Base-by-base conservation (phyloP, 2,888 invertebrate genomes). In the Patella pellucida region DNA sequence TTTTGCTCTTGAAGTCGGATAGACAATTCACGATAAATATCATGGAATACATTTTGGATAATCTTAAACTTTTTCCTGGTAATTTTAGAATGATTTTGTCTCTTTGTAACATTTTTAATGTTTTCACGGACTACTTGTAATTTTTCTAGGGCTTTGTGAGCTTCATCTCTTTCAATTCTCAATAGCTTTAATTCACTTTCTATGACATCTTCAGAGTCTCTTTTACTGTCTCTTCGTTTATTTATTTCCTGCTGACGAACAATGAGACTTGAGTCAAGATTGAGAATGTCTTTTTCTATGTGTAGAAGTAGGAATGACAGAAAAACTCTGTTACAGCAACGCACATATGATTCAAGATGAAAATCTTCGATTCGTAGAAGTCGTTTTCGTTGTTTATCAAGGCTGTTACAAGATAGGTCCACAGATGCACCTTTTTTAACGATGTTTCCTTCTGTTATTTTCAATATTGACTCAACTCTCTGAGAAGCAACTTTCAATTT, bases 21-120 rank as follows among this genome's bases (percentile, higher is more conserved):
- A 31, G 79, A 70, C 54, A 87, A 81, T 73, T 85, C 84, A 41
- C 85, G 51, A 76, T 89, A 89, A 2, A 85, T 81, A 19, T 82
- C 80, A 76, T 88, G 86, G 67, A 85, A 84, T 1, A 82, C 82
- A 68, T 82, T 79, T 71, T 69, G 69, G n/a, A 73, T 80, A 7
- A 79, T 78, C 68, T 78, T 80, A 16, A 72, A 74, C n/a, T 73
- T 80, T 67, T 78, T 82, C 51, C 73, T 75, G 15, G 76, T 76
- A 69, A 19, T 75, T 62, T 76, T 78, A 14, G 54, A 56, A 0
- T 76, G 73, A 74, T 80, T 77, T 52, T 79, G 81, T 70, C 85
- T 73, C 11, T 74, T 73, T n/a, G 83, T 80, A 9, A 84, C 85
- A 75, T 86, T 85, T 71, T 83, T 85, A 0, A 88, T 82, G 56